These are phyloP conservation scores for Cynoglossus semilaevis DNA, from an alignment of 2,113 vertebrate species.

Conservation along the genomic window DNA sequence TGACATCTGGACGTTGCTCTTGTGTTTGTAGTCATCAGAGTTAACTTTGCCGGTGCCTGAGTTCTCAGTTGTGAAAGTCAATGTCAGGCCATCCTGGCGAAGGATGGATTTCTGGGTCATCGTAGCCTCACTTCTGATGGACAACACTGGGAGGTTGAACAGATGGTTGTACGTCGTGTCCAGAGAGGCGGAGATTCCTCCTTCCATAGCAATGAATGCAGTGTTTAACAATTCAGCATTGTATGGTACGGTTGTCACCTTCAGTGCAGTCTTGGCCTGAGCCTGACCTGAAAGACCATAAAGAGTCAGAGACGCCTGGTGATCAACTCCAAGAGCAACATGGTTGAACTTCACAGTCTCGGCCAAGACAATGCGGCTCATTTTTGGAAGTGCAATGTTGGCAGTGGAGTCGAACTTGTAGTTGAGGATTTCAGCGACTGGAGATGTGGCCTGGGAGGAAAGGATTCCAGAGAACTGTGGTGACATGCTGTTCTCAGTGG, in stretches of 20 bases:
- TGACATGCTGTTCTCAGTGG: constrained; percentile 66
- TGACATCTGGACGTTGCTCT: constrained; percentile 72
- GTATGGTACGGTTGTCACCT: constrained; percentile 72
- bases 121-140: constrained; percentile 75
- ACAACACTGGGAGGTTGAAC: constrained; percentile 72
- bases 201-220: constrained; percentile 74
- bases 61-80: constrained; percentile 70
- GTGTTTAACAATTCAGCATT: constrained; percentile 62
- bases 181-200: constrained; percentile 76
- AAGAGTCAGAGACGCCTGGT: constrained; percentile 74
- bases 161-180: constrained; percentile 79
- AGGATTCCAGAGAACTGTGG: constrained; percentile 75
- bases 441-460: constrained; percentile 76
- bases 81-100: constrained; percentile 64
- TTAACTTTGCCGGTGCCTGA: constrained; percentile 76
- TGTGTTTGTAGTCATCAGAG: constrained; percentile 77
- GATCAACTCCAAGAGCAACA: constrained; percentile 74
- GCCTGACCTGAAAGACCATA: constrained; percentile 71
- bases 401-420: constrained; percentile 80
- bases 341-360: constrained; percentile 81
- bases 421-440: constrained; percentile 73
- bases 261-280: constrained; percentile 76
- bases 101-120: constrained; percentile 73
- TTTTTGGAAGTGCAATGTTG: constrained; percentile 74
- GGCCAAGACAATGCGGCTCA: constrained; percentile 75